These are phyloP conservation scores for Hapalemur alaotrensis DNA, from an alignment of 2,797 vertebrate genomes.

Conservation along the genomic window DNA sequence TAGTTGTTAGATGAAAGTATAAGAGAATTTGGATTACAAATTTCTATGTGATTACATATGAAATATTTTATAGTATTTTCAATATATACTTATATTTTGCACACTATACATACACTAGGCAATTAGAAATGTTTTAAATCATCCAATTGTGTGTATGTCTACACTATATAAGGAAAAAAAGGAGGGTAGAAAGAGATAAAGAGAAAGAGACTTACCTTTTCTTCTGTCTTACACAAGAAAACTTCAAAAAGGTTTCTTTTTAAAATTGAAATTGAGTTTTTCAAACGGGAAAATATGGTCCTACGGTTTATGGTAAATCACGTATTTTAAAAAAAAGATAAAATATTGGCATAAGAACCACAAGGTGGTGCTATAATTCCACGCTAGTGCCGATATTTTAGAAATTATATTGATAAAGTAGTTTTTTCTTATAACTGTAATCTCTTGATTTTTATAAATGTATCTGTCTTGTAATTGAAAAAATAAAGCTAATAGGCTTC, in stretches of 20 bases:
- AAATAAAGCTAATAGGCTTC: background rate
- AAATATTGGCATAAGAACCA: slow-evolving; percentile 58
- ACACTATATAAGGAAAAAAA: background rate
- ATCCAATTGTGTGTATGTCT: background rate
- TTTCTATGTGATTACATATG: background rate
- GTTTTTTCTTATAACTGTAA: background rate
- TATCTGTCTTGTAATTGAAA: background rate
- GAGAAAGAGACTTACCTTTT: background rate
- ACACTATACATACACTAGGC: background rate
- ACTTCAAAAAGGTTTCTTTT: slow-evolving; percentile 2
- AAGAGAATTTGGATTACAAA: background rate
- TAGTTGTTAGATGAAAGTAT: background rate
- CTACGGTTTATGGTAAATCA: background rate
- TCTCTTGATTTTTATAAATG: slow-evolving; percentile 10
- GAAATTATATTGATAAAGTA: background rate
- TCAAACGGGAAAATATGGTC: background rate
- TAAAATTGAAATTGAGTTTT: slow-evolving; percentile 12
- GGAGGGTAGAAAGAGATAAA: background rate
- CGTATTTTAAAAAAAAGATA: background rate
- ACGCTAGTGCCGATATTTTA: background rate
- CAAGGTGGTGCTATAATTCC: slow-evolving; percentile 81
- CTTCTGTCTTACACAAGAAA: slow-evolving; percentile 2
- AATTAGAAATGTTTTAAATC: background rate
- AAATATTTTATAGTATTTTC: slow-evolving; percentile 29
- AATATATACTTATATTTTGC: background rate